Conservation (phyloP, 2,888 invertebrate genomes). For the Amphipyra tragopoginis region DNA sequence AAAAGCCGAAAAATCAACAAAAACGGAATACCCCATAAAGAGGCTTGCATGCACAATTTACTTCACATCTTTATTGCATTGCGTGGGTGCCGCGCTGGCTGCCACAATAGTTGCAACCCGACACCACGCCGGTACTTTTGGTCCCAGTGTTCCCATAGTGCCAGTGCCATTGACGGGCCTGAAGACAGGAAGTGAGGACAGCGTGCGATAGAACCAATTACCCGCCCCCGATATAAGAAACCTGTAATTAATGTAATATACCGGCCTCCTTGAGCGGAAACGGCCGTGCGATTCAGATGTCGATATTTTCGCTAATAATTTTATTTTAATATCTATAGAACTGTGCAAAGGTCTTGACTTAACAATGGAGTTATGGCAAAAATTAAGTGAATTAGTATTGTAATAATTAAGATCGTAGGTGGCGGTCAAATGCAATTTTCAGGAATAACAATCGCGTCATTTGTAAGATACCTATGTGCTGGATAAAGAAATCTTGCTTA, state of each 20-base stretch:
- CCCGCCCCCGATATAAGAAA: constrained; percentile 87
- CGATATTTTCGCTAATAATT: constrained; percentile 58
- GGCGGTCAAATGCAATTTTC: too few relatives aligned
- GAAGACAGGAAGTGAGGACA: constrained; percentile 88
- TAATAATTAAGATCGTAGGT: too few relatives aligned
- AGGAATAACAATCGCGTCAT: too few relatives aligned
- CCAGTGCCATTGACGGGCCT: constrained; percentile 69
- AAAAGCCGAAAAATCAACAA: constrained; percentile 14
- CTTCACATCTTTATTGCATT: constrained; percentile 46
- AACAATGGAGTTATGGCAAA: not conserved
- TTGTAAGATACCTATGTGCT: too few relatives aligned
- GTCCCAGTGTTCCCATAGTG: constrained; percentile 67
- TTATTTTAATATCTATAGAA: constrained; percentile 25
- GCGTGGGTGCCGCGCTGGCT: constrained; percentile 82
- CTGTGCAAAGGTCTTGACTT: constrained; percentile 1
- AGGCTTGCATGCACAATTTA: constrained; percentile 59
- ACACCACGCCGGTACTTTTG: constrained; percentile 82
- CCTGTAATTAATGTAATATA: constrained; percentile 88
- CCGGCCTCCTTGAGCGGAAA: constrained; percentile 78
- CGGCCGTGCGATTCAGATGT: constrained; percentile 56
- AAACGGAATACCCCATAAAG: constrained; percentile 23
- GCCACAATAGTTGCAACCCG: constrained; percentile 79
- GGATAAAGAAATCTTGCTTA: too few relatives aligned
- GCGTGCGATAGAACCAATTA: constrained; percentile 86
- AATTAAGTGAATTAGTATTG: not conserved